phyloP scores from a whole-genome alignment of 2,888 invertebrate genomes.

The Pemphredon lugubris region DNA sequence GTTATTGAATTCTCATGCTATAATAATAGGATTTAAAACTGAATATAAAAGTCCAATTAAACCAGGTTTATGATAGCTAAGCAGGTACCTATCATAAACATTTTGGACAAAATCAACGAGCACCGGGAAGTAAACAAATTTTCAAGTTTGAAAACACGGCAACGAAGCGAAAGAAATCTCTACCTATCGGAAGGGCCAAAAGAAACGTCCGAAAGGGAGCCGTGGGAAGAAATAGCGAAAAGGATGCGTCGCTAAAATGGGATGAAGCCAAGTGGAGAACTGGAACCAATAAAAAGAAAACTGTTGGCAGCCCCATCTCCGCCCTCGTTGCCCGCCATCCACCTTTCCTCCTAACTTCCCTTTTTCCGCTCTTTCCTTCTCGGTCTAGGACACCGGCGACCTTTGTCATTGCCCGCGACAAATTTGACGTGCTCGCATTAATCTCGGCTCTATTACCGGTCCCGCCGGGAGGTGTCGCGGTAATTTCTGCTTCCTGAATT shows the following conservation, averaged over 20 bases:
- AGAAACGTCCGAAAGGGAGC: too few relatives aligned
- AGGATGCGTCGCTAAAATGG: constrained; percentile 20
- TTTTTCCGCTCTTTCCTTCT: constrained; percentile 5
- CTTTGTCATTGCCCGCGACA: constrained; percentile 68
- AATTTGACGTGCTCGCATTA: constrained; percentile 71
- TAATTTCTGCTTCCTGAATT: constrained; percentile 49
- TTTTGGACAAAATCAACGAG: neutral
- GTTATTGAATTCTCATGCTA: too few relatives aligned
- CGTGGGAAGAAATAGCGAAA: neutral
- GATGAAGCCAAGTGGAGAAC: constrained; percentile 22
- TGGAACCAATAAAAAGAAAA: constrained; percentile 45
- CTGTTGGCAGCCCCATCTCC: constrained; percentile 40
- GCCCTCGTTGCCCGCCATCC: constrained; percentile 10
- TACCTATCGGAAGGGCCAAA: too few relatives aligned
- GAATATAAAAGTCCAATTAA: neutral
- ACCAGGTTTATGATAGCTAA: too few relatives aligned
- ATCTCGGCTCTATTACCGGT: constrained; percentile 68
- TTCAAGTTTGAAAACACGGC: neutral
- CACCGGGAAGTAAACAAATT: neutral
- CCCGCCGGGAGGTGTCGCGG: constrained; percentile 34
- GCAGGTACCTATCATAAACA: neutral
- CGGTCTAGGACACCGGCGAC: constrained; percentile 44
- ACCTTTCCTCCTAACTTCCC: neutral
- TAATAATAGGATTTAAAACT: too few relatives aligned
- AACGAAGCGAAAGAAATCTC: neutral